phyloP scores from a whole-genome alignment of 2,113 vertebrate genomes.

The Archocentrus centrarchus region DNA sequence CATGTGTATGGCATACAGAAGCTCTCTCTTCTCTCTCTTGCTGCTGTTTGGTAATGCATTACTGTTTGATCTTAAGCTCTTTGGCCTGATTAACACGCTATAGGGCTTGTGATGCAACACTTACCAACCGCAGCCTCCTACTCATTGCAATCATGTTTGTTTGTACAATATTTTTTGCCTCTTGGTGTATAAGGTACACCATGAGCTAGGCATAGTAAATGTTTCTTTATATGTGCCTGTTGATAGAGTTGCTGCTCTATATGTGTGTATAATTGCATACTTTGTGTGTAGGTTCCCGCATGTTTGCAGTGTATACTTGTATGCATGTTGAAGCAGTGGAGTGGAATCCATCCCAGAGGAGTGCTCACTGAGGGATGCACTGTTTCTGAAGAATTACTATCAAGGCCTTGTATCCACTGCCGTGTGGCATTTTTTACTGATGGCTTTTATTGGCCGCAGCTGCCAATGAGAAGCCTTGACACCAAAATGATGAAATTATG shows the following conservation, averaged over 20 bases:
- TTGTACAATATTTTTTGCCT: slow-evolving; percentile 25
- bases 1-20: slow-evolving; percentile 52
- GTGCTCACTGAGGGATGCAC: slow-evolving; percentile 56
- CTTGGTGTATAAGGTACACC: neutral
- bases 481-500: slow-evolving; percentile 69
- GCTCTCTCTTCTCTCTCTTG: slow-evolving; percentile 29
- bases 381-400: slow-evolving; percentile 47
- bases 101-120: slow-evolving; percentile 65
- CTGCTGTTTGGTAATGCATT: slow-evolving; percentile 25
- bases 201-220: neutral
- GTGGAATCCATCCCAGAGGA: slow-evolving; percentile 63
- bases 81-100: slow-evolving; percentile 49
- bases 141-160: slow-evolving; percentile 44
- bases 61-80: slow-evolving; percentile 57
- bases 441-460: slow-evolving; percentile 57
- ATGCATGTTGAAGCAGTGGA: slow-evolving; percentile 36
- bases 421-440: slow-evolving; percentile 62
- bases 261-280: neutral
- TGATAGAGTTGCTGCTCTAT: neutral
- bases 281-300: neutral
- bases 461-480: slow-evolving; percentile 64
- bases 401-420: slow-evolving; percentile 39
- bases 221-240: neutral
- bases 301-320: slow-evolving; percentile 12
- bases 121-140: slow-evolving; percentile 58